Evolutionary conservation across 1,140 invertebrate genomes (phyloP), one percentile per base, ranked within the genome.

Genomic region (Telenomus remus): DNA sequence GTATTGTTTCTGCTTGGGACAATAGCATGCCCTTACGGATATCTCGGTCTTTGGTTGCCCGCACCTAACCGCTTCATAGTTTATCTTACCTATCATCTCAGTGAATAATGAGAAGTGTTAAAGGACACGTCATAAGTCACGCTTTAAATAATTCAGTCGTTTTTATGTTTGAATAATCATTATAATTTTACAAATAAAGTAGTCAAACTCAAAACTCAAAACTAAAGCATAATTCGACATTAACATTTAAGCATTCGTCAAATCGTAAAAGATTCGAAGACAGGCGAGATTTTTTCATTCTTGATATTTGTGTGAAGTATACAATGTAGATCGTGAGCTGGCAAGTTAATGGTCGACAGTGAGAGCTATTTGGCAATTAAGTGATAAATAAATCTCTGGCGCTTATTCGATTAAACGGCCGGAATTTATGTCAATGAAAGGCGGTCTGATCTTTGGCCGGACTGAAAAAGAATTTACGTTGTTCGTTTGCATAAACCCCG

Each of bases 351-450:
- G 19, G 19, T 27, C 19, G 7, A 55, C 11, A 48, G 39, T 35
- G 39, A 53, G 55, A 39, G 27, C 16, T 39, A 27, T 35, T 44
- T 33, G 50, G 68, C 77, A 82, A 86, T 87, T 86, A 82, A 80
- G 65, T 39, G 48, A 49, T 73, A 75, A 68, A 81, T 87, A 87
- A 86, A 87, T 86, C 84, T 81, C 64, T 15, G 51, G 44, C 65
- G 71, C 63, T 77, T 80, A 86, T 86, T 87, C 83, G 85, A 86
- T 86, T 86, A 87, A 82, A 84, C 74, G 75, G 76, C 72, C 79
- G 79, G 84, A 85, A 86, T 85, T 86, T 81, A 86, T 81, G 63
- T 66, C 66, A 59, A 65, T 59, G 75, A 27, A 57, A 54, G 47
- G 12, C 11, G 51, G 34, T 37, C 15, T 47, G 50, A 55, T 70